Conservation (phyloP, 2,888 invertebrate genomes). For the Rapana venosa region DNA sequence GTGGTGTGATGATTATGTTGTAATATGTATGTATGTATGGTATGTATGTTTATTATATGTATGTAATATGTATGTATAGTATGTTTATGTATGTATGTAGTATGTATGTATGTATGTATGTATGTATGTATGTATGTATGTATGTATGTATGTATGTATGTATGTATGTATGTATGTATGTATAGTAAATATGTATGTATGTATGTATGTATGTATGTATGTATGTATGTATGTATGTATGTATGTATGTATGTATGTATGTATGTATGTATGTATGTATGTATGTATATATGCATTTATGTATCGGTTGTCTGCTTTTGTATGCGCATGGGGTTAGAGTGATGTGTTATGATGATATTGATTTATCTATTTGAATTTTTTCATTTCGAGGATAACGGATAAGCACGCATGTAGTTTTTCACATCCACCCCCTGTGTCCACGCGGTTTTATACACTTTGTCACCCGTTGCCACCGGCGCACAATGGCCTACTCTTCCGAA, state of each 20-base stretch:
- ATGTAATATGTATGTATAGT: not conserved
- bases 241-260: not conserved
- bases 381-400: too few species aligned
- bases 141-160: not conserved
- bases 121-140: conserved; percentile 4
- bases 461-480: too few species aligned
- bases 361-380: too few species aligned
- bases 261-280: not conserved
- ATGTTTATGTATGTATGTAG: not conserved
- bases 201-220: not conserved
- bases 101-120: not conserved
- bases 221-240: not conserved
- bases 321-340: too few species aligned
- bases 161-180: not conserved
- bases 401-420: too few species aligned
- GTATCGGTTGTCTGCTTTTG: not conserved
- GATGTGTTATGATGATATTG: too few species aligned
- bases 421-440: too few species aligned
- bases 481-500: too few species aligned
- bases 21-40: not conserved
- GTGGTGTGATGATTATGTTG: not conserved
- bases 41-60: not conserved
- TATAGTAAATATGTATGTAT: not conserved
- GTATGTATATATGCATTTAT: not conserved
- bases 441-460: too few species aligned